A percentile compares a stretch with the other conserved stretches of the same genome.
Conservation (phyloP, 2,888 invertebrate genomes). For the Philhelius pedissequus region DNA sequence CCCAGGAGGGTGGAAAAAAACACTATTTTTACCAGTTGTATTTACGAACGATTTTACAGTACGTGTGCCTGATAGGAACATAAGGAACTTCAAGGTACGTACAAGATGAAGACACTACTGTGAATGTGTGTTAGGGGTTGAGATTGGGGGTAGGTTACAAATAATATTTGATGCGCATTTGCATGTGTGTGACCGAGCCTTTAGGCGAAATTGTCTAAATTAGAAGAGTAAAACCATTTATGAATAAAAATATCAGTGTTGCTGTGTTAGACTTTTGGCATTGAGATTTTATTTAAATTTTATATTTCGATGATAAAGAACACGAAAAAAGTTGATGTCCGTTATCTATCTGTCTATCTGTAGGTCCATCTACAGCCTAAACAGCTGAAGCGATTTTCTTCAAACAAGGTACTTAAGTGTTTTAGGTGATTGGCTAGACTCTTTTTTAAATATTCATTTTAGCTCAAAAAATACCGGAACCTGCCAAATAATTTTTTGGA, state of each 20-base stretch:
- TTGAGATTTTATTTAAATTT: too few relatives aligned
- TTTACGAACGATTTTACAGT: neutral
- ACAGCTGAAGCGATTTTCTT: too few relatives aligned
- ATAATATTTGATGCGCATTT: slow-evolving; percentile 10
- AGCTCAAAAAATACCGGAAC: too few relatives aligned
- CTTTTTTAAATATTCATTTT: too few relatives aligned
- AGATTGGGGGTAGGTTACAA: neutral
- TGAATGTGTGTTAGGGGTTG: neutral
- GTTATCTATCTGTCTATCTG: too few relatives aligned
- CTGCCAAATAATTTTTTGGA: too few relatives aligned
- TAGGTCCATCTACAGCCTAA: too few relatives aligned
- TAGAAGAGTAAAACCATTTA: neutral
- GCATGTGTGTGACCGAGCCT: slow-evolving; percentile 5
- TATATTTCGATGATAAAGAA: too few relatives aligned
- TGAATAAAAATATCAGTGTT: slow-evolving; percentile 6
- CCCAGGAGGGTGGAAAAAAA: neutral
- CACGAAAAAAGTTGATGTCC: too few relatives aligned
- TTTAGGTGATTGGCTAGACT: too few relatives aligned
- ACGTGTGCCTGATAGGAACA: neutral
- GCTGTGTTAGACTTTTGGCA: neutral
- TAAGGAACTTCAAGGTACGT: slow-evolving; percentile 35
- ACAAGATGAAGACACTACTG: neutral
- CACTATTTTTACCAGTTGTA: neutral
- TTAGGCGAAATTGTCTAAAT: neutral
- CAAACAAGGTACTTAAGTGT: too few relatives aligned